Conservation (phyloP, 2,888 invertebrate species). For the Drosophila neonasuta region DNA sequence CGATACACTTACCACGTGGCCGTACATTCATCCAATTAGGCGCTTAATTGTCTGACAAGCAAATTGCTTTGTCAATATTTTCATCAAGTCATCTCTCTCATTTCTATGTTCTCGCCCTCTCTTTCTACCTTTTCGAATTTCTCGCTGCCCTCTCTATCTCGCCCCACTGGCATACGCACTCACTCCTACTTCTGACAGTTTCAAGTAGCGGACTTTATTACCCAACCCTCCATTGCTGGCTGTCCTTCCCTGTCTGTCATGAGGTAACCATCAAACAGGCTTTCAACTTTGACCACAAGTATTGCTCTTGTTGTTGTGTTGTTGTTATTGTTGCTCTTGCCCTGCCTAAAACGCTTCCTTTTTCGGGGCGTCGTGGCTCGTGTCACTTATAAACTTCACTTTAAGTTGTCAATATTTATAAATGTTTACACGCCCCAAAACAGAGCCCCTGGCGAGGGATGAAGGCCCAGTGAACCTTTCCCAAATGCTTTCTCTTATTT, state of each 20-base stretch:
- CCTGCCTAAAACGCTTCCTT: conserved; percentile 61
- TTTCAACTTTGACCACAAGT: conserved; percentile 76
- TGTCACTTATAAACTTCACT: conserved; percentile 76
- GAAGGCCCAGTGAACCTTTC: conserved; percentile 14
- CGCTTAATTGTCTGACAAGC: conserved; percentile 77
- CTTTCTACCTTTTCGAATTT: conserved; percentile 1
- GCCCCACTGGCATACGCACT: conserved; percentile 43
- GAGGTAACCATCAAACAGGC: conserved; percentile 70
- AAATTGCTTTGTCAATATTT: conserved; percentile 78
- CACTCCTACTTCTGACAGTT: conserved; percentile 61
- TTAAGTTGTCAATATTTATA: conserved; percentile 76
- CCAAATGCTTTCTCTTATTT: conserved; percentile 10
- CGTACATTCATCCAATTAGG: conserved; percentile 76
- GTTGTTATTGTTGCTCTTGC: conserved; percentile 45
- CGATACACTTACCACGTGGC: conserved; percentile 40
- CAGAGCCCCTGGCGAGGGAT: conserved; percentile 11
- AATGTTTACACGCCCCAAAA: conserved; percentile 66
- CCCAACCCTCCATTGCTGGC: conserved; percentile 30
- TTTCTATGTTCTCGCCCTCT: conserved; percentile 9
- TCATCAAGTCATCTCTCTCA: conserved; percentile 66
- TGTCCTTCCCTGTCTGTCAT: conserved; percentile 18
- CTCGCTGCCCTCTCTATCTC: conserved; percentile 5
- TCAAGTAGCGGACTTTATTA: conserved; percentile 71
- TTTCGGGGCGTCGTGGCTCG: conserved; percentile 45
- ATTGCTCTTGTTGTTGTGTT: conserved; percentile 37